Base-by-base conservation (phyloP, 2,113 vertebrate genomes). In the Chascanopsetta lugubris region DNA sequence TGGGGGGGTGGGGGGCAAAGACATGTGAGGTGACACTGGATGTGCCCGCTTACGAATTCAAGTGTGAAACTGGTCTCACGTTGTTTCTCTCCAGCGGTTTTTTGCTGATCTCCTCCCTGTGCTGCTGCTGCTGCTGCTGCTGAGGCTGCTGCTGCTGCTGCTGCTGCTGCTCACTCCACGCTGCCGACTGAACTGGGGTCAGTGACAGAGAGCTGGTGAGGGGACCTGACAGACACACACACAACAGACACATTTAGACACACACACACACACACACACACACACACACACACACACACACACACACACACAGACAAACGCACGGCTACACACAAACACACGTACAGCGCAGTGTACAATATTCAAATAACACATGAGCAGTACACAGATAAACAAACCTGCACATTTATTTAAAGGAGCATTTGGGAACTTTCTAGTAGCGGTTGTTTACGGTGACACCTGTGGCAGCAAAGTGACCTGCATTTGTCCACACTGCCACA, bases 131-230 rank as follows among this genome's bases (percentile, higher is more conserved):
- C n/a, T n/a, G n/a, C n/a, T n/a, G n/a, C n/a, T n/a, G n/a, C n/a
- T n/a, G n/a, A n/a, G n/a, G n/a, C n/a, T n/a, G n/a, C n/a, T 92
- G 93, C 17, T 91, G 92, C 71, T 91, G 92, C 47, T 45, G 45
- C 72, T 91, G 92, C 72, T 95, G 94, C 87, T 96, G 94, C 46
- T 94, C 92, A 61, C 94, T 86, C 95, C 95, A 98, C 0, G 91
- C 85, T 1, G 95, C 90, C 0, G 94, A 95, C 85, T 98, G 94
- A 8, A 95, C 93, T 0, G 95, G 95, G 3, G 93, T 95, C 89
- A 97, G 91, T 6, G 95, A 94, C 80, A 96, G 77, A n/a, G 94
- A 94, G 90, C 78, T 96, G 94, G 73, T 88, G 83, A 24, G 92
- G 88, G 93, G 88, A 69, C 94, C 95, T 95, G 85, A 13, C n/a